Evolutionary conservation across 2,797 vertebrate genomes (phyloP).

Genomic region (Myotis findleyi): DNA sequence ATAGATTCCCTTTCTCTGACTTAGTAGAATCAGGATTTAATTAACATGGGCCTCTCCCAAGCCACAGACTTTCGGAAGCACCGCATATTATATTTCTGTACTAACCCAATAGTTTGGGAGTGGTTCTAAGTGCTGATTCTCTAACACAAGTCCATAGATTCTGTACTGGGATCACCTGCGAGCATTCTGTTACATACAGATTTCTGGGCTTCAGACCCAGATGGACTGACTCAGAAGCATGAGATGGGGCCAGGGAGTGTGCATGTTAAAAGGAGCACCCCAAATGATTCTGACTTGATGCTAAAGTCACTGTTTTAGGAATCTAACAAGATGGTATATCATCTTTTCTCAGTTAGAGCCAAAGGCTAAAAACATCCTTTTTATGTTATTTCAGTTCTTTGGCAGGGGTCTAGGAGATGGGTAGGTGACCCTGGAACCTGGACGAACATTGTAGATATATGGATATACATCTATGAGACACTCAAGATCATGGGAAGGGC

Average conservation of each 20-base stretch:
- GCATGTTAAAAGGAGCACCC: background rate
- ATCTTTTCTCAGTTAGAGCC: background rate
- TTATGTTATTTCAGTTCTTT: background rate
- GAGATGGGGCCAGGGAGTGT: background rate
- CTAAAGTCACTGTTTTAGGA: background rate
- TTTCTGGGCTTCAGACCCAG: background rate
- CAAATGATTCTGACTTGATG: background rate
- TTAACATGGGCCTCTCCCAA: background rate
- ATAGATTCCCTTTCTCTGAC: background rate
- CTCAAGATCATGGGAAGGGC: background rate
- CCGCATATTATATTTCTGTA: background rate
- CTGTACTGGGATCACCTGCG: background rate
- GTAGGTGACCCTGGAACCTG: background rate
- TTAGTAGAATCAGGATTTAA: background rate
- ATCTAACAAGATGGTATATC: background rate
- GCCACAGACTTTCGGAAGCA: background rate
- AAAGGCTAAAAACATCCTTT: background rate
- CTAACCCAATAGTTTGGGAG: background rate
- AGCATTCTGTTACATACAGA: background rate
- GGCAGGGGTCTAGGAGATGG: background rate
- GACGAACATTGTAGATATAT: background rate
- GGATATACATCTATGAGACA: background rate
- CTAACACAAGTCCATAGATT: background rate
- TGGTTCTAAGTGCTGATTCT: background rate
- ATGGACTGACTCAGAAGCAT: background rate